A percentile compares a stretch with the other conserved stretches of the same genome.
Conservation (phyloP, 2,888 invertebrate genomes). For the Gisinianus flammeolus region DNA sequence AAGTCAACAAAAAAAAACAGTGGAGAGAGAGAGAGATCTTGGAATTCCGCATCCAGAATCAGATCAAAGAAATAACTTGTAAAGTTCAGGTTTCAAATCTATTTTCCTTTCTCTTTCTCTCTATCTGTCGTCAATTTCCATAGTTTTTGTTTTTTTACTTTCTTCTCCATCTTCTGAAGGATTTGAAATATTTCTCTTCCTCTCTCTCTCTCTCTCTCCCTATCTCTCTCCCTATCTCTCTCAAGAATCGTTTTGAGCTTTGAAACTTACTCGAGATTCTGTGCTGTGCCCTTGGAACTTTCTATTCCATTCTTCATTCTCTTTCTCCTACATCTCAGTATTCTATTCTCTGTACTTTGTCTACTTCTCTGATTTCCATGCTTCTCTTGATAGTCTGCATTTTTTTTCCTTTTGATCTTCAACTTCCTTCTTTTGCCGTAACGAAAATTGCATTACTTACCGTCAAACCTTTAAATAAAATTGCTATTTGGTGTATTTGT, state of each 20-base stretch:
- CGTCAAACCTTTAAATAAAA: no score
- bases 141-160: not conserved
- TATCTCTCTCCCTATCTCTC: no score
- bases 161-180: not conserved
- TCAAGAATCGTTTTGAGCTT: no score
- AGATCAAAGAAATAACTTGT: not conserved
- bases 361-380: not conserved
- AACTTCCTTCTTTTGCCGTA: no score
- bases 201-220: not conserved
- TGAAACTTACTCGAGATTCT: no score
- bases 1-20: no score
- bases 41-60: no score
- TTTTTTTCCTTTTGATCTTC: not conserved
- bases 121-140: not conserved
- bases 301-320: not conserved
- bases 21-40: no score
- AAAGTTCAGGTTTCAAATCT: not conserved
- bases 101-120: not conserved
- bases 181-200: not conserved
- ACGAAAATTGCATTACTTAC: no score
- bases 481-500: no score
- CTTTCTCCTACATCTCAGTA: not conserved
- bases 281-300: not conserved
- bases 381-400: not conserved
- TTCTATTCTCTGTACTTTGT: not conserved